Conservation (phyloP, 2,797 vertebrate species). For the Micrastur ruficollis region DNA sequence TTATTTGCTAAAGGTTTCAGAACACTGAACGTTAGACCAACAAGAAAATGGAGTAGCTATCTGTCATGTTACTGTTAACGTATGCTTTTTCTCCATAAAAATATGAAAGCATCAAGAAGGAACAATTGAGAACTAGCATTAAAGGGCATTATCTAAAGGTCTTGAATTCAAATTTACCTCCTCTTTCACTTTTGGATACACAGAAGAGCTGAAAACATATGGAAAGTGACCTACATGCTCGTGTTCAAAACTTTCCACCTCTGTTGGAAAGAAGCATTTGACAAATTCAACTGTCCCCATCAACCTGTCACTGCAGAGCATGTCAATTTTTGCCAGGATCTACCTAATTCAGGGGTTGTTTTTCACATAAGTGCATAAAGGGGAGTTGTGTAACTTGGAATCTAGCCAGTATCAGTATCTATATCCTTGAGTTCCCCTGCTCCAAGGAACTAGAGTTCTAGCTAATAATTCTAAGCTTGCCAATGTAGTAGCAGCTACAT, state of each 20-base stretch:
- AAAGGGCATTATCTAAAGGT: not conserved
- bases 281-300: not conserved
- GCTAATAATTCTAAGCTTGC: not conserved
- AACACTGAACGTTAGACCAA: not conserved
- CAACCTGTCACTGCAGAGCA: not conserved
- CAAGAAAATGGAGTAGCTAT: not conserved
- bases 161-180: not conserved
- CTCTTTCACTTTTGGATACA: not conserved
- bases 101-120: not conserved
- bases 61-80: not conserved
- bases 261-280: not conserved
- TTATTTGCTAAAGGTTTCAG: not conserved
- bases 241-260: not conserved
- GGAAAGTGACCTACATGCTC: not conserved
- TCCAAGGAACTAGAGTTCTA: not conserved
- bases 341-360: not conserved
- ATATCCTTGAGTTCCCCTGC: not conserved
- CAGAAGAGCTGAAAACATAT: not conserved
- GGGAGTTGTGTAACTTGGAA: not conserved
- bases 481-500: not conserved
- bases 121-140: not conserved
- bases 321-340: not conserved
- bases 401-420: not conserved
- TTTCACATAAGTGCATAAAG: not conserved
- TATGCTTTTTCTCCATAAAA: not conserved